These are phyloP conservation scores for Tympanoctomys barrerae DNA, from an alignment of 2,797 vertebrate genomes.

Conservation along the genomic window DNA sequence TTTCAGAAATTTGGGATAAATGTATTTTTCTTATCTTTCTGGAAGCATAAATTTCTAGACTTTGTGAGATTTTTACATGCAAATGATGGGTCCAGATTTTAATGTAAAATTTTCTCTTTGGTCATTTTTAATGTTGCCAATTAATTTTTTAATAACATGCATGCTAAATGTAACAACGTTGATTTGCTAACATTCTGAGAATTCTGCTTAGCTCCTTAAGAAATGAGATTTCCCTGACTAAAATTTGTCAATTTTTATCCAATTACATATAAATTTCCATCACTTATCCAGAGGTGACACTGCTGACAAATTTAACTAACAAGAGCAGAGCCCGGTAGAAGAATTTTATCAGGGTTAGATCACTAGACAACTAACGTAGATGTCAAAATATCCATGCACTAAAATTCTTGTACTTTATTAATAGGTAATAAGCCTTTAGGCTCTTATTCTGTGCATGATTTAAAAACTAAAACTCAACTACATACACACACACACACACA, in stretches of 20 bases:
- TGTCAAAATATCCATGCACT: conserved; percentile 29
- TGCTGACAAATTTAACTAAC: conserved; percentile 39
- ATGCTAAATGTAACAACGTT: not conserved
- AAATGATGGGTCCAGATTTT: not conserved
- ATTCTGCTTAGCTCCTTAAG: conserved; percentile 1
- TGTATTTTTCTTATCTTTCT: not conserved
- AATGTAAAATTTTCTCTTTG: not conserved
- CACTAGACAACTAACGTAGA: conserved; percentile 16
- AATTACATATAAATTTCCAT: conserved; percentile 42
- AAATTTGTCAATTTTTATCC: conserved; percentile 56
- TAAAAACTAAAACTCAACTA: conserved; percentile 26
- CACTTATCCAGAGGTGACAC: conserved; percentile 18
- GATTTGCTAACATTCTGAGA: not conserved
- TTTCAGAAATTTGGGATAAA: not conserved
- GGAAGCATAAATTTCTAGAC: not conserved
- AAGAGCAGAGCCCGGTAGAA: conserved; percentile 35
- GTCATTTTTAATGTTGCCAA: conserved; percentile 23
- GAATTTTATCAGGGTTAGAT: conserved; percentile 32
- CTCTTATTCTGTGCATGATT: conserved; percentile 34
- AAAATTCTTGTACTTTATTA: conserved; percentile 59
- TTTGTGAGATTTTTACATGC: not conserved
- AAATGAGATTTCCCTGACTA: conserved; percentile 28
- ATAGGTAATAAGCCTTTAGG: conserved; percentile 58
- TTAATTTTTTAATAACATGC: conserved; percentile 20
- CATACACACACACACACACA: not conserved